phyloP scores from a whole-genome alignment of 2,797 vertebrate species.

The Smutsia gigantea region DNA sequence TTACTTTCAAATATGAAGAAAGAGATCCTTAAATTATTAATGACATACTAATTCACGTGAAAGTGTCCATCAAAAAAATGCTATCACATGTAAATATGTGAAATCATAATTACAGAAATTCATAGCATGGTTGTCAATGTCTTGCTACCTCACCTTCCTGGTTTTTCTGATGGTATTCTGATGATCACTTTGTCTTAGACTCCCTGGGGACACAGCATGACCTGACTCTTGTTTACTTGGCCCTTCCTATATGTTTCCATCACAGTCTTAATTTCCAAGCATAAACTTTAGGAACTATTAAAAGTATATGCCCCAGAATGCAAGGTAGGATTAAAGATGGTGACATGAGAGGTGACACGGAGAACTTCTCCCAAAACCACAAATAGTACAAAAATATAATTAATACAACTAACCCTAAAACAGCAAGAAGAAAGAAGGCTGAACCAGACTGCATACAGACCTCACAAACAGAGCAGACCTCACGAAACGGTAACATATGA shows the following conservation, averaged over 20 bases:
- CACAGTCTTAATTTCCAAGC: not conserved
- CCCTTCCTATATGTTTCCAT: not conserved
- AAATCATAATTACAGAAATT: not conserved
- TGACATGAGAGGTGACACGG: no score
- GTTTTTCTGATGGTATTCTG: not conserved
- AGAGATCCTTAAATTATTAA: slow-evolving; percentile 35
- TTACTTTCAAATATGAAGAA: slow-evolving; percentile 39
- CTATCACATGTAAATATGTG: not conserved
- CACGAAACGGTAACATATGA: no score
- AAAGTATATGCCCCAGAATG: not conserved
- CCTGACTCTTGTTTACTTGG: not conserved
- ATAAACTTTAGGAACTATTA: not conserved
- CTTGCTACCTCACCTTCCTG: not conserved
- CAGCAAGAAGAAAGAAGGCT: no score
- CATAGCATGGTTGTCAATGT: not conserved
- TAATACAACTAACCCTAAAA: no score
- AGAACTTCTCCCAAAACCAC: no score
- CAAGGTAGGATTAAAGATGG: no score
- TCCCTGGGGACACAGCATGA: not conserved
- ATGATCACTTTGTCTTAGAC: not conserved
- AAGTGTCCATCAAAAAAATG: slow-evolving; percentile 27
- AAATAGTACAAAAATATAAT: no score
- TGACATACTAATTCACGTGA: not conserved
- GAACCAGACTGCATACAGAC: no score
- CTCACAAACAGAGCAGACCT: no score